Conservation (phyloP, 2,888 invertebrate genomes). For the Busseola fusca region DNA sequence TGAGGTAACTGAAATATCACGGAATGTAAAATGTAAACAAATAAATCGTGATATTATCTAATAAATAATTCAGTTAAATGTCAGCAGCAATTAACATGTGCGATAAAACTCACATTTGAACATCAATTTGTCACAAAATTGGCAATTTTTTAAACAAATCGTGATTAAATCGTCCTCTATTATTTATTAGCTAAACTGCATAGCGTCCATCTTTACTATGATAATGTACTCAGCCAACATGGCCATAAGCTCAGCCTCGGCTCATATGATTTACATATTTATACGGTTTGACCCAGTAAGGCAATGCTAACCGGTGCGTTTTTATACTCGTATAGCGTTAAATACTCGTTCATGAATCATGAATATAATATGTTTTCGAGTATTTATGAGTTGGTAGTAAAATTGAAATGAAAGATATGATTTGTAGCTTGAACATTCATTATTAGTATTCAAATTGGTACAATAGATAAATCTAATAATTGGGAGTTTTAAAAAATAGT, state of each 20-base stretch:
- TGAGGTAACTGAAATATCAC: slow-evolving; percentile 14
- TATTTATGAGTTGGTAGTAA: slow-evolving; percentile 17
- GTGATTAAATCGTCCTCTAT: slow-evolving; percentile 20
- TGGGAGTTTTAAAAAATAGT: background rate
- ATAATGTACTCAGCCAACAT: slow-evolving; percentile 23
- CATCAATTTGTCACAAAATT: slow-evolving; percentile 19
- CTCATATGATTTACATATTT: slow-evolving; percentile 56
- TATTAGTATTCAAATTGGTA: background rate
- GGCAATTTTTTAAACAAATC: background rate
- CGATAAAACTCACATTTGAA: slow-evolving; percentile 15
- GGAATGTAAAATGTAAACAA: background rate
- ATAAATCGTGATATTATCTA: slow-evolving; percentile 1
- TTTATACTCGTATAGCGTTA: slow-evolving; percentile 29
- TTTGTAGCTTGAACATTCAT: background rate
- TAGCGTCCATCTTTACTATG: slow-evolving; percentile 28
- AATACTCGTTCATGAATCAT: slow-evolving; percentile 28
- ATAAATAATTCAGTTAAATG: slow-evolving; percentile 28
- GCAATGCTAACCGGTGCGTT: slow-evolving; percentile 55
- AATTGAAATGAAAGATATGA: slow-evolving; percentile 1
- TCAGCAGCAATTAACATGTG: slow-evolving; percentile 26
- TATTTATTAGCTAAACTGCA: slow-evolving; percentile 1
- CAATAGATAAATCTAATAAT: background rate
- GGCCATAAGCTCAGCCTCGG: slow-evolving; percentile 45
- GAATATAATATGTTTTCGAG: slow-evolving; percentile 8
- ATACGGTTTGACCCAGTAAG: slow-evolving; percentile 58